A percentile compares a stretch with the other conserved stretches of the same genome.
Conservation (phyloP, 2,797 vertebrate genomes). For the Synanceia verrucosa region DNA sequence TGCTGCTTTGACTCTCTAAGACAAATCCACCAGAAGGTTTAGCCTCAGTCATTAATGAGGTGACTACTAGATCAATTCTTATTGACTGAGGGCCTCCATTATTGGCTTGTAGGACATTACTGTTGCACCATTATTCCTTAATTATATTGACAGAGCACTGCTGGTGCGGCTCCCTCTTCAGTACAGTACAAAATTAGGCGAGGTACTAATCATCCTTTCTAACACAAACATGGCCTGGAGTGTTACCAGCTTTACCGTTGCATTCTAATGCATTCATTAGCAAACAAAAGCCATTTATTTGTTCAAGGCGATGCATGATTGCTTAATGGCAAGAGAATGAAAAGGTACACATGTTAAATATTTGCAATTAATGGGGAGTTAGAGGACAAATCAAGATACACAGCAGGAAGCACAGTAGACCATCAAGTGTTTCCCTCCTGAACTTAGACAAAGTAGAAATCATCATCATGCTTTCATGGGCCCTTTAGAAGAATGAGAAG, state of each 20-base stretch:
- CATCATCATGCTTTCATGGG: background rate
- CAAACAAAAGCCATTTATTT: slow-evolving; percentile 46
- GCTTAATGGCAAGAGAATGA: slow-evolving; percentile 9
- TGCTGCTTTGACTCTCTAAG: slow-evolving; percentile 24
- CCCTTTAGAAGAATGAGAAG: background rate
- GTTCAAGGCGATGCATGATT: slow-evolving; percentile 24
- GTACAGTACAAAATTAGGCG: slow-evolving; percentile 38
- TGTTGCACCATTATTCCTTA: slow-evolving; percentile 77
- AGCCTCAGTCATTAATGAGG: slow-evolving; percentile 69
- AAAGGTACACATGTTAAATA: slow-evolving; percentile 6
- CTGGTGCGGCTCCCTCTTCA: slow-evolving; percentile 22
- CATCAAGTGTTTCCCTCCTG: background rate
- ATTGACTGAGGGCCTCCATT: slow-evolving; percentile 72
- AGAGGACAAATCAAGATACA: slow-evolving; percentile 10
- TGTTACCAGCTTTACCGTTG: slow-evolving; percentile 40
- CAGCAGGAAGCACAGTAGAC: background rate
- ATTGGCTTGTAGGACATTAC: slow-evolving; percentile 80
- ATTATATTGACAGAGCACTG: slow-evolving; percentile 63
- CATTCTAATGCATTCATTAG: slow-evolving; percentile 57
- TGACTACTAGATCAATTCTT: slow-evolving; percentile 71
- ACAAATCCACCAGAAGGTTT: slow-evolving; percentile 46
- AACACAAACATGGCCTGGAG: slow-evolving; percentile 21
- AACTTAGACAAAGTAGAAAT: slow-evolving; percentile 10
- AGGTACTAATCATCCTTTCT: slow-evolving; percentile 47
- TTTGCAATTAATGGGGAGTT: slow-evolving; percentile 2